These are phyloP conservation scores for Drosophila pectinifera DNA, from an alignment of 1,140 invertebrate genomes.

Conservation along the genomic window DNA sequence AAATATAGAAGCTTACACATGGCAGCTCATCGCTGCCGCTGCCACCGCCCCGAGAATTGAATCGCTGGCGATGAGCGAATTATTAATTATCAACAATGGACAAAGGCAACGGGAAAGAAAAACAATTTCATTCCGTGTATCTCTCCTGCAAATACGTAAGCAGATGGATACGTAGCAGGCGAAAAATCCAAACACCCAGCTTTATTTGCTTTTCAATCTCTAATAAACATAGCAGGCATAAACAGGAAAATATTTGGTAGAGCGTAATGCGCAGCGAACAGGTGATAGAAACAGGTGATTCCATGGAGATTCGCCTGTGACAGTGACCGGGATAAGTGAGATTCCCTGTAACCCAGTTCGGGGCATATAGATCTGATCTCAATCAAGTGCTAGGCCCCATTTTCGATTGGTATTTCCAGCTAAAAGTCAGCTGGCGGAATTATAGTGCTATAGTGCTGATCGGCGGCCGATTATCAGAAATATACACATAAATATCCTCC, in stretches of 20 bases:
- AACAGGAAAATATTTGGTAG: conserved; percentile 48
- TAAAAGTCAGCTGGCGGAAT: conserved; percentile 11
- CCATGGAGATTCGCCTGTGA: neutral
- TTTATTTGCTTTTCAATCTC: conserved; percentile 47
- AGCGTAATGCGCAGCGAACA: conserved; percentile 33
- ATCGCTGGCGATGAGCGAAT: conserved; percentile 70
- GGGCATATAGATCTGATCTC: too few species aligned
- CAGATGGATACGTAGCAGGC: conserved; percentile 22
- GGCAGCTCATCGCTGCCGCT: too few species aligned
- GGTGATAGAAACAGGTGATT: conserved; percentile 26
- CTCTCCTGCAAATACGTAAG: conserved; percentile 38
- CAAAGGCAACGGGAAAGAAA: conserved; percentile 27
- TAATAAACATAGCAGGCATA: conserved; percentile 33
- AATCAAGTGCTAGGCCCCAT: neutral
- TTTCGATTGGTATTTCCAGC: conserved; percentile 17
- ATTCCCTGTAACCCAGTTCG: conserved; percentile 3
- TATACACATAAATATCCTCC: conserved; percentile 35
- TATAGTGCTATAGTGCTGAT: neutral
- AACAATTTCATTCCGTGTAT: conserved; percentile 46
- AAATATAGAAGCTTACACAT: conserved; percentile 73
- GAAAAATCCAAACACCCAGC: conserved; percentile 21
- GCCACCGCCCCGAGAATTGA: conserved; percentile 29
- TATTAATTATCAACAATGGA: conserved; percentile 73
- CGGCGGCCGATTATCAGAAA: conserved; percentile 20
- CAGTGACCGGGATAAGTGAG: conserved; percentile 11